Evolutionary conservation across 2,888 invertebrate genomes (phyloP).

Genomic region (Parapristionchus giblindavisi): DNA sequence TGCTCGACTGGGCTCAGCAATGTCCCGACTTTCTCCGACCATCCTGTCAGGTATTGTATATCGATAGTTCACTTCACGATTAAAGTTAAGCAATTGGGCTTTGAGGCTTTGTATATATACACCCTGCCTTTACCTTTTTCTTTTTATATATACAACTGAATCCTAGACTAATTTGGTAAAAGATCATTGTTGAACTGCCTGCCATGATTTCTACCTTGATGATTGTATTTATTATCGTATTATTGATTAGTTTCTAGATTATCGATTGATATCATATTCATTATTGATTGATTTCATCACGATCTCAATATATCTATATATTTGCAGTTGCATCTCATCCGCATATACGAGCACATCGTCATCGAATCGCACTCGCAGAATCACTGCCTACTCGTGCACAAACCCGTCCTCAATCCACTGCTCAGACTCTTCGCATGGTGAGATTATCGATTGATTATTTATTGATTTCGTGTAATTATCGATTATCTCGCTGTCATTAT

Average conservation of each 20-base stretch:
- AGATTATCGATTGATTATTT: background rate
- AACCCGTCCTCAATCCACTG: slow-evolving; percentile 87
- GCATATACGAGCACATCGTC: slow-evolving; percentile 55
- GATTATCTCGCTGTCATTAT: background rate
- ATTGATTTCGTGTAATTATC: background rate
- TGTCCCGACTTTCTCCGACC: slow-evolving; percentile 51
- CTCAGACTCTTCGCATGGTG: slow-evolving; percentile 83
- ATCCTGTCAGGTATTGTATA: slow-evolving; percentile 62
- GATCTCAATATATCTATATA: background rate
- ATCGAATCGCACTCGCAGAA: slow-evolving; percentile 56
- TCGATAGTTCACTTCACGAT: too few species aligned
- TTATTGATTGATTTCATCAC: background rate
- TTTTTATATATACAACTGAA: too few species aligned
- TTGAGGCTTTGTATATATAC: too few species aligned
- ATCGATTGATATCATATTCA: background rate
- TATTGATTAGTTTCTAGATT: too few species aligned
- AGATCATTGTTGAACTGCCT: too few species aligned
- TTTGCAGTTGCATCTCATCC: slow-evolving; percentile 47
- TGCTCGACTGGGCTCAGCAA: slow-evolving; percentile 60
- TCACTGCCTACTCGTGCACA: slow-evolving; percentile 81
- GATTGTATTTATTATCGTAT: too few species aligned
- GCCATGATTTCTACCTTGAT: too few species aligned
- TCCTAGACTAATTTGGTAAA: too few species aligned
- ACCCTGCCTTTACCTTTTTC: too few species aligned
- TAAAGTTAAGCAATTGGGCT: too few species aligned